A percentile compares a stretch with the other conserved stretches of the same genome.
phyloP scores from a whole-genome alignment of 2,797 vertebrate genomes.

The Channallabes apus region DNA sequence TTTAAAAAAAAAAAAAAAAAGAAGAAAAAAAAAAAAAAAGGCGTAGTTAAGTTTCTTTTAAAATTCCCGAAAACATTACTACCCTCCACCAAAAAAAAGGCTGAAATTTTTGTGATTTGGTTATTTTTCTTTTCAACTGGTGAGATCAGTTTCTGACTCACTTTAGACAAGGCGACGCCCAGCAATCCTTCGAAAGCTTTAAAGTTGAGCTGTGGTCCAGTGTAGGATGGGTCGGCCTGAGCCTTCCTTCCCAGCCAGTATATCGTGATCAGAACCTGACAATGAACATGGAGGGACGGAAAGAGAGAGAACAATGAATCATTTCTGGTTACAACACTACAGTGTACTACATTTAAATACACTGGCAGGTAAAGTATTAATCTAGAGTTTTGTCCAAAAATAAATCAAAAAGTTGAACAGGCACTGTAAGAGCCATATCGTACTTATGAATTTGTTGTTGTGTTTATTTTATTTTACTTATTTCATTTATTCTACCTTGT shows the following conservation, averaged over 20 bases:
- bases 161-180: conserved; percentile 89
- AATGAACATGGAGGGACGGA: background rate
- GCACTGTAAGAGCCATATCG: too few relatives aligned
- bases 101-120: background rate
- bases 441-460: too few relatives aligned
- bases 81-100: background rate
- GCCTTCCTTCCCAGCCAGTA: conserved; percentile 96
- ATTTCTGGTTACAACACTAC: background rate
- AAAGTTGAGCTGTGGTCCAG: conserved; percentile 86
- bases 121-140: background rate
- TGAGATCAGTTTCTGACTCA: conserved; percentile 59
- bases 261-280: conserved; percentile 93
- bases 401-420: background rate
- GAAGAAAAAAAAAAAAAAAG: too few relatives aligned
- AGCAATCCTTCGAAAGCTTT: conserved; percentile 93
- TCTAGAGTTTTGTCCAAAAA: background rate
- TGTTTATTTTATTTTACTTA: too few relatives aligned
- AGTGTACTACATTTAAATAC: too few relatives aligned
- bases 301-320: background rate
- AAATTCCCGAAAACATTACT: background rate
- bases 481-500: too few relatives aligned
- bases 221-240: conserved; percentile 79
- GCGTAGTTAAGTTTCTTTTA: background rate
- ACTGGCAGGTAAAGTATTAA: background rate
- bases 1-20: too few relatives aligned